These are phyloP conservation scores for Merops nubicus DNA, from an alignment of 2,113 vertebrate species.

Conservation along the genomic window DNA sequence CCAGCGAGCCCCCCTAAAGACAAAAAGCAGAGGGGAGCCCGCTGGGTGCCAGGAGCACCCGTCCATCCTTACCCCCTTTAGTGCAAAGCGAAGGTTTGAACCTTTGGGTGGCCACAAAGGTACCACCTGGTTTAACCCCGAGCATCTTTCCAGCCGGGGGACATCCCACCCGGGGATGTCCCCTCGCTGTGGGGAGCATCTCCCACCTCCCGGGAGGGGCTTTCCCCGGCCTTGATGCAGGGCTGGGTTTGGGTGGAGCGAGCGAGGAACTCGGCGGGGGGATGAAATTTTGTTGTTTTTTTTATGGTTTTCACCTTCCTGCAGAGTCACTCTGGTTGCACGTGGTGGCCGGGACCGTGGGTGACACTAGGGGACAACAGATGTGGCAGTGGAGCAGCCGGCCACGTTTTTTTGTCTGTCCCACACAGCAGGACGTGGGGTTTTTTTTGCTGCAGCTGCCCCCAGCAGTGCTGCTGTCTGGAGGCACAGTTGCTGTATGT, in stretches of 20 bases:
- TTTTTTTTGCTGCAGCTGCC: neutral
- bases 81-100: too few species aligned
- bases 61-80: too few species aligned
- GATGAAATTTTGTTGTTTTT: neutral
- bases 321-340: constrained; percentile 10
- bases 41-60: too few species aligned
- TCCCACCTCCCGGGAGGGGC: rapidly evolving
- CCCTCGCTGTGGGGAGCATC: rapidly evolving
- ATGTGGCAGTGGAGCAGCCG: neutral
- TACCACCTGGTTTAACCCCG: rapidly evolving
- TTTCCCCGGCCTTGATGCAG: rapidly evolving
- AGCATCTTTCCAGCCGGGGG: neutral
- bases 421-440: rapidly evolving
- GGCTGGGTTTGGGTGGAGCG: neutral
- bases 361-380: neutral
- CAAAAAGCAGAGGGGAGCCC: too few species aligned
- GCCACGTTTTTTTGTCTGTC: too few species aligned
- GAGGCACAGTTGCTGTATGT: neutral
- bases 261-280: rapidly evolving
- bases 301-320: neutral
- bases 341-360: neutral
- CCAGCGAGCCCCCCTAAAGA: too few species aligned
- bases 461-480: neutral
- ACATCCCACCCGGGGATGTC: neutral
- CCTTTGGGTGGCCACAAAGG: neutral